These are phyloP conservation scores for Drosophila murphyi DNA, from an alignment of 1,140 invertebrate genomes.

Conservation along the genomic window DNA sequence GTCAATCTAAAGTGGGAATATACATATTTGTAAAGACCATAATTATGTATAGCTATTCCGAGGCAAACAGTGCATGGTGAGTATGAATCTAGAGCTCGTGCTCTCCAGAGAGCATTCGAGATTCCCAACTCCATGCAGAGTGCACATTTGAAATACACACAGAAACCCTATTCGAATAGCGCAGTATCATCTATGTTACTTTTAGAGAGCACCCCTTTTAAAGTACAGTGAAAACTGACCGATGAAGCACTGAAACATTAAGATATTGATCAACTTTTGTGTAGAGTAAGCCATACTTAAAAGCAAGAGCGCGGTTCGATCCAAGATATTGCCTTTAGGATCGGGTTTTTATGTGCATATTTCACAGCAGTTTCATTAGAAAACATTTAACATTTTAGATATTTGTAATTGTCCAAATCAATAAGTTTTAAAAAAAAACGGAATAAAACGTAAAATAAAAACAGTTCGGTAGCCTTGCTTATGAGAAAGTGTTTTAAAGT, in stretches of 20 bases:
- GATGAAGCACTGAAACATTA: background rate
- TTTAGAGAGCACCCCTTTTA: background rate
- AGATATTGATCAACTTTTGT: background rate
- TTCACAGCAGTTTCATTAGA: too few species aligned
- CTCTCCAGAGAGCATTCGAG: background rate
- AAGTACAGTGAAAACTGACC: constrained; percentile 2
- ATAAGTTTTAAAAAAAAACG: too few species aligned
- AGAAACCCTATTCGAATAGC: background rate
- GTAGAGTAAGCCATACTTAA: too few species aligned
- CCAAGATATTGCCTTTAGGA: too few species aligned
- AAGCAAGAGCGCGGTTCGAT: too few species aligned
- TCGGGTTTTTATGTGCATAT: too few species aligned
- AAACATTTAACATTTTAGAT: too few species aligned
- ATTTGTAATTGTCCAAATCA: too few species aligned
- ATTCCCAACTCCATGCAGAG: constrained; percentile 18
- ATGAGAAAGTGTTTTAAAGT: too few species aligned
- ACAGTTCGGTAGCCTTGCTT: too few species aligned
- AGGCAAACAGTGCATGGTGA: constrained; percentile 12
- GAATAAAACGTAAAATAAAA: too few species aligned
- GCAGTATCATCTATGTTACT: background rate
- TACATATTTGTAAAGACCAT: constrained; percentile 6
- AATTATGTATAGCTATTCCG: background rate
- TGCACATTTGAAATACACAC: constrained; percentile 4
- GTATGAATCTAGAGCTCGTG: constrained; percentile 14
- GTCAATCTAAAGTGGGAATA: background rate